Base-by-base conservation (phyloP, 2,113 vertebrate genomes). In the Charadrius vociferus region DNA sequence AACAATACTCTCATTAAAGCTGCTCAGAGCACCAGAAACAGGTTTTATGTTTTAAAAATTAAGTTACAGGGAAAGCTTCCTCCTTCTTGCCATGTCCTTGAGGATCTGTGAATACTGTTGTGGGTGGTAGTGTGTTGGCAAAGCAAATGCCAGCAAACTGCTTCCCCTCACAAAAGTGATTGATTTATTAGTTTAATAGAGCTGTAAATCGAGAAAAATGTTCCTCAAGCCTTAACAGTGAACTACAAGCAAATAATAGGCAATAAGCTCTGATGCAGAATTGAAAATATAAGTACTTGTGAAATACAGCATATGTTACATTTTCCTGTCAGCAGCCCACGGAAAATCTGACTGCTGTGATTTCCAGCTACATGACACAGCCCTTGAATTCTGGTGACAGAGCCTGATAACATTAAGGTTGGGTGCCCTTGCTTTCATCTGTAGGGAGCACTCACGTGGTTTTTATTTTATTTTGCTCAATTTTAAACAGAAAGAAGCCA, bases 111-210 rank as follows among this genome's bases (percentile, higher is more conserved):
- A 97, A 55, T 71, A 62, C 45, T 56, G 59, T 29, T 82, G 63
- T 94, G 89, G 85, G 86, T 79, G 71, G 81, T 66, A 67, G 71
- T 9, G 36, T 88, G 68, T 36, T 96, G 84, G 79, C 84, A 96
- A 93, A 95, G 94, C 77, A 87, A 94, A 89, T 88, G 84, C 78
- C 91, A 83, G 81, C 77, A 94, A 84, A 68, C 95, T 81, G 83
- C 81, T 61, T 96, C 12, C 36, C 23, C 61, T 94, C 43, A 4
- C 68, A 55, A 15, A 91, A 95, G 70, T 70, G 93, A 97, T 88
- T 95, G 94, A 97, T 92, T 93, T 86, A 95, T 85, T 81, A 87
- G 83, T 81, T 91, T 95, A 91, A 95, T 87, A 86, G 86, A 91
- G 77, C 83, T 94, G 49, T 84, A 91, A 93, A 92, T 85, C 0